Evolutionary conservation across 2,888 invertebrate genomes (phyloP), one percentile per base, ranked within the genome.

Genomic region (Rhopalosiphum nymphaeae): DNA sequence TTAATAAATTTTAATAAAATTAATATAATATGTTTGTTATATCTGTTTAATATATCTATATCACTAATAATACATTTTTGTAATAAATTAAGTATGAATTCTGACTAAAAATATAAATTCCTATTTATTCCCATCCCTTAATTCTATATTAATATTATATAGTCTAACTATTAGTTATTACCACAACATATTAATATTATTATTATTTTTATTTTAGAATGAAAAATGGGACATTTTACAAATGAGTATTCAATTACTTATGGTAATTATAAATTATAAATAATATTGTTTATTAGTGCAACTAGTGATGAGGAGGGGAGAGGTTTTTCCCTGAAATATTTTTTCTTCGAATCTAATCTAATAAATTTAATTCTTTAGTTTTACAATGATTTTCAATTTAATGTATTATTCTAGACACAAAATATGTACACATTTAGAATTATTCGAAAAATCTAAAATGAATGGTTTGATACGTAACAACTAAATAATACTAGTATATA

Each of bases 211-310:
- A 57, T 85, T 90, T 36, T 67, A 94, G 93, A 36, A 90, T 11
- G 93, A 94, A 86, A 42, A 94, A 29, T 86, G 90, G 93, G 16
- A 94, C n/a, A 36, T 90, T 49, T 49, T 94, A 86, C 78, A 90
- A 90, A 42, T 91, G 16, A 90, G 61, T 36, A 7, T 94, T 61
- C 90, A 90, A 44, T 61, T 94, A 29, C 5, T 85, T 11, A 90
- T 90, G 93, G 93, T 94, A 89, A 86, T 29, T 26, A 61, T 57
- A 57, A 44, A 89, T 61, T 44, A 86, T 29, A 86, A 86, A 7
- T 78, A 21, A 1, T 78, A 36, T 36, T 78, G 2, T 36, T 78
- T 21, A 21, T 25, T 78, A 21, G 9, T 36, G 78, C 78, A 78
- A 78, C 78, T 78, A 36, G 36, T 53, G 53, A 49, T 46, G 7